phyloP scores from a whole-genome alignment of 2,797 vertebrate genomes.

The Dallia pectoralis region DNA sequence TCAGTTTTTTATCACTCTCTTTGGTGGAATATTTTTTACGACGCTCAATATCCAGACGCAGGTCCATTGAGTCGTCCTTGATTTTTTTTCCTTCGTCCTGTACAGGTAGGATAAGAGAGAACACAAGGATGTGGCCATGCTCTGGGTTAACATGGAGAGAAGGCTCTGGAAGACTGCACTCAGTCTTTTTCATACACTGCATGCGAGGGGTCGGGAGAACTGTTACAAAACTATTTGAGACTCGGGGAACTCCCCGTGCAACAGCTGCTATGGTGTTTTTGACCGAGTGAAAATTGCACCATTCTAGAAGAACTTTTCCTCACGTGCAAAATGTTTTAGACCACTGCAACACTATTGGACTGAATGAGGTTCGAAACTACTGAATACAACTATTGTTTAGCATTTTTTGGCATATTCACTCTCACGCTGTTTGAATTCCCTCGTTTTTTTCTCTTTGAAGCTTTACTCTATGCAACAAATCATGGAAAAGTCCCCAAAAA shows the following conservation, averaged over 20 bases:
- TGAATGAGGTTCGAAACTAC: background rate
- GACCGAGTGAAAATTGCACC: slow-evolving; percentile 33
- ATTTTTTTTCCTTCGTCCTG: slow-evolving; percentile 85
- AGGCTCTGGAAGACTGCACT: slow-evolving; percentile 45
- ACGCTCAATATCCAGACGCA: slow-evolving; percentile 96
- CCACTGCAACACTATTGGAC: background rate
- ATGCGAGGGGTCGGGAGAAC: slow-evolving; percentile 19
- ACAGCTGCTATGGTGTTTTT: background rate
- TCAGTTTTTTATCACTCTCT: slow-evolving; percentile 84
- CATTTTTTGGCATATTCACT: slow-evolving; percentile 25
- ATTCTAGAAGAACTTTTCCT: slow-evolving; percentile 33
- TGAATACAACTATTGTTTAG: slow-evolving; percentile 23
- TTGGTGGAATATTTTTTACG: slow-evolving; percentile 88
- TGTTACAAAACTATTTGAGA: background rate
- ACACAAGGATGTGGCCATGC: slow-evolving; percentile 69
- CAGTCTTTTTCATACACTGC: slow-evolving; percentile 44
- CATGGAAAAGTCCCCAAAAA: background rate
- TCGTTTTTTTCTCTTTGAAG: slow-evolving; percentile 36
- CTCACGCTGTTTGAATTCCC: slow-evolving; percentile 19
- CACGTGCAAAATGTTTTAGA: slow-evolving; percentile 9
- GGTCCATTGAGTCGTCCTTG: slow-evolving; percentile 88
- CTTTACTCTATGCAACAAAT: slow-evolving; percentile 8
- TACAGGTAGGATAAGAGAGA: slow-evolving; percentile 59
- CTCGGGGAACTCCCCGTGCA: slow-evolving; percentile 8
- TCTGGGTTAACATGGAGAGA: slow-evolving; percentile 63